Evolutionary conservation across 2,797 vertebrate genomes (phyloP).

Genomic region (Onychomys arenicola): DNA sequence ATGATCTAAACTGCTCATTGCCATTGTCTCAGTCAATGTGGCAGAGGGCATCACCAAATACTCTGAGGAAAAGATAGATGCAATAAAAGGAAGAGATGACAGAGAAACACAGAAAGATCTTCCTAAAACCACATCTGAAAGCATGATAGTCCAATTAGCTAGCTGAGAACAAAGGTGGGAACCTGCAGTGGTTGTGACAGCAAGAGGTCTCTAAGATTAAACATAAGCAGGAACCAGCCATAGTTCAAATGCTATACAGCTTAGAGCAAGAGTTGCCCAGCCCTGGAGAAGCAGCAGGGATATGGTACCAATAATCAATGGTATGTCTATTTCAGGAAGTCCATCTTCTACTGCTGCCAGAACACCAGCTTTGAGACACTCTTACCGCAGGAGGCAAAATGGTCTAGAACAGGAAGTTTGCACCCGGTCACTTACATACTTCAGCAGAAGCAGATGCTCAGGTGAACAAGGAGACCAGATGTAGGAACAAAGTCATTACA

Average conservation of each 20-base stretch:
- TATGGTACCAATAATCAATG: background rate
- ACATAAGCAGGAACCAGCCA: background rate
- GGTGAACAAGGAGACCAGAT: background rate
- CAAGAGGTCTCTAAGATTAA: too few species aligned
- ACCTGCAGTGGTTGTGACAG: background rate
- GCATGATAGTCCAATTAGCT: too few species aligned
- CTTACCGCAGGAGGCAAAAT: background rate
- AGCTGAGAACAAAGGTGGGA: too few species aligned
- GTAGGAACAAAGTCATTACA: background rate
- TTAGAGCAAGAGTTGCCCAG: background rate
- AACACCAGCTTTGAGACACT: background rate
- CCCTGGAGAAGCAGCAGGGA: background rate
- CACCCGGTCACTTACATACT: background rate
- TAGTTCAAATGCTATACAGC: background rate
- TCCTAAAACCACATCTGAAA: background rate
- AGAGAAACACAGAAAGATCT: background rate
- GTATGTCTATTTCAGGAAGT: background rate
- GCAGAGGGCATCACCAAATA: background rate
- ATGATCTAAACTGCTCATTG: background rate
- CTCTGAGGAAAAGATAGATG: background rate
- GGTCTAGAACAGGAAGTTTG: background rate
- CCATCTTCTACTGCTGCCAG: background rate
- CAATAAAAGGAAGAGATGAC: background rate
- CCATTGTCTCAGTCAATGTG: background rate
- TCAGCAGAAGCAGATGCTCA: background rate